These are phyloP conservation scores for Agrilus planipennis DNA, from an alignment of 1,140 invertebrate genomes.

Conservation along the genomic window DNA sequence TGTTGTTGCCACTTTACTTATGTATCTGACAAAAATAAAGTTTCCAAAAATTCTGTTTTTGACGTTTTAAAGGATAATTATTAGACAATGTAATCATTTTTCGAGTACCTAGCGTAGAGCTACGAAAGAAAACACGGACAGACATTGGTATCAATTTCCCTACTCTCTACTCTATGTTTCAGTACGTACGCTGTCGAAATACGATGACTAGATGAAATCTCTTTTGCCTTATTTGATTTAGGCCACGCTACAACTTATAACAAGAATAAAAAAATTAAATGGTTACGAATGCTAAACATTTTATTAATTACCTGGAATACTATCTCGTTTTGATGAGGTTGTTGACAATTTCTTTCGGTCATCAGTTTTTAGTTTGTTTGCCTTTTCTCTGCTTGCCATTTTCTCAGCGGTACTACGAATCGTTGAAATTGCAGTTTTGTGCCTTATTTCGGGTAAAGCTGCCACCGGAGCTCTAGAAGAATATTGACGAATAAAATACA, in stretches of 20 bases:
- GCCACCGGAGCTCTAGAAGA: slow-evolving; percentile 1
- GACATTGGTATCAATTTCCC: slow-evolving; percentile 20
- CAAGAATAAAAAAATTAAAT: slow-evolving; percentile 7
- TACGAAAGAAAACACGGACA: slow-evolving; percentile 32
- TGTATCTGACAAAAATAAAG: too few species aligned
- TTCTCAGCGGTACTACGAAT: slow-evolving; percentile 34
- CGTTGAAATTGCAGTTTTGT: slow-evolving; percentile 35
- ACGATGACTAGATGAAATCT: slow-evolving; percentile 18
- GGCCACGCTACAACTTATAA: background rate
- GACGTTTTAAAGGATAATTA: too few species aligned
- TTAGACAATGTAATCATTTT: slow-evolving; percentile 1
- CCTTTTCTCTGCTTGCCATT: slow-evolving; percentile 18
- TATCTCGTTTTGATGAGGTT: background rate
- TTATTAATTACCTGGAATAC: background rate
- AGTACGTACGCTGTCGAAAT: slow-evolving; percentile 33
- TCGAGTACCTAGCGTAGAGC: slow-evolving; percentile 25
- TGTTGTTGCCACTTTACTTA: too few species aligned
- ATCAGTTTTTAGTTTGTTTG: slow-evolving; percentile 17
- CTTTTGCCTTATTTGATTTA: slow-evolving; percentile 5
- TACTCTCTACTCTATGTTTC: slow-evolving; percentile 29
- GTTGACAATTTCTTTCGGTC: slow-evolving; percentile 17
- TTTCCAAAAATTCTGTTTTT: too few species aligned
- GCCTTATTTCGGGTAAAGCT: slow-evolving; percentile 32
- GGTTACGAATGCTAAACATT: background rate
- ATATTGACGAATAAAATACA: too few species aligned